Evolutionary conservation across 2,797 vertebrate species (phyloP), one percentile per base, ranked within the genome.

Genomic region (Sebastolobus altivelis): DNA sequence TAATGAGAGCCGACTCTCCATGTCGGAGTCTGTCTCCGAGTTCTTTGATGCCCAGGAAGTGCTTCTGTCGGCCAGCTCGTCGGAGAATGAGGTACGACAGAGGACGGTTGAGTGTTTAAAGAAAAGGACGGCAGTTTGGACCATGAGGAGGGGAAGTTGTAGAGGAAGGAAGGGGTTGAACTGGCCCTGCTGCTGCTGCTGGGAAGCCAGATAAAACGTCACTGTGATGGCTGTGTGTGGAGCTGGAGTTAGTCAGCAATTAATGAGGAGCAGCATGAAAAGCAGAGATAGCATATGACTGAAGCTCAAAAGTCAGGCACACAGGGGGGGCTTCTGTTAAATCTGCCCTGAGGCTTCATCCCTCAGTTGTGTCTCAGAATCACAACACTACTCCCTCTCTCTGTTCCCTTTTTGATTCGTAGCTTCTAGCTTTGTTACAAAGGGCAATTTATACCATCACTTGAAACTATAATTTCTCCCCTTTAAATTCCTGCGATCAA

Each of bases 31-130:
- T 0, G 96, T 99, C 84, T 99, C 99, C 0, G 99, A 99, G 94
- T 99, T 99, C 95, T 99, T 99, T 79, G 99, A 99, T 65, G 99
- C 99, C 88, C 99, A 99, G 90, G 99, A 99, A 92, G 98, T 99
- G 87, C 98, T 99, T 74, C 94, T 99, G 0, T 99, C 99, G 60
- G 99, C 99, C 87, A 99, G 99, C 93, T 99, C 99, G 0, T 99
- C 99, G 6, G 99, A 99, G 94, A 99, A 99, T 0, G 99, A 99
- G 97, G 98, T 99, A 92, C 66, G 86, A 73, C 72, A 5, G 2
- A 7, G 54, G 69, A 25, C 12, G 6, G 55, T 20, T 16, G 55
- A 55, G 20, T 33, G 56, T 49, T 72, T 33, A 29, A 56, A 46
- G 54, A 49, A 16, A 66, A 25, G 22, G 22, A 66, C 1, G 3